Percentiles rank a stretch among this genome's conserved stretches.
Evolutionary conservation across 2,888 invertebrate genomes (phyloP).

Genomic region (Oasisia sp.): DNA sequence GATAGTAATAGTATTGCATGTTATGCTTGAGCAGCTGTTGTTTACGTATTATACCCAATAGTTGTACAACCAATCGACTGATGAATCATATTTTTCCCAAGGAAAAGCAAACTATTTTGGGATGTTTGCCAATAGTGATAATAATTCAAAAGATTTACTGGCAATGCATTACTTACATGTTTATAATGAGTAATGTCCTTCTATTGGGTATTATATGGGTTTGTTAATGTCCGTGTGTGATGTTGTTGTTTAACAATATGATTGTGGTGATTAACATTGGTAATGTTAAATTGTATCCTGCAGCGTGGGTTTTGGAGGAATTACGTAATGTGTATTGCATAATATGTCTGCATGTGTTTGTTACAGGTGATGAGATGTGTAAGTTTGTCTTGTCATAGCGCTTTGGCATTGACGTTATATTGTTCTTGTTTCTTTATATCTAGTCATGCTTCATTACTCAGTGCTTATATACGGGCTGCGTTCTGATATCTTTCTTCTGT

Average conservation of each 20-base stretch:
- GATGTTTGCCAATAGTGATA: background rate
- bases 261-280: background rate
- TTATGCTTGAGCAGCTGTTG: background rate
- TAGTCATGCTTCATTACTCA: background rate
- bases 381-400: background rate
- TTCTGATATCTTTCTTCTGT: background rate
- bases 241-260: background rate
- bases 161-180: background rate
- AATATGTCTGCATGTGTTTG: background rate
- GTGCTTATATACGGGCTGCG: background rate
- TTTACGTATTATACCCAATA: background rate
- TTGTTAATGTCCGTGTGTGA: background rate
- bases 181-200: background rate
- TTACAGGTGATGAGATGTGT: background rate
- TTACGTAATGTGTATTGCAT: background rate
- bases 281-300: background rate
- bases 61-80: background rate
- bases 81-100: background rate
- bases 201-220: background rate
- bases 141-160: background rate
- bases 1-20: background rate
- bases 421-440: background rate
- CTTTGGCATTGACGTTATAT: background rate
- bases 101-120: background rate
- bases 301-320: background rate